Percentiles rank a stretch among this genome's conserved stretches.
Conservation (phyloP, 2,888 invertebrate genomes). For the Agonopterix alstromeriana region DNA sequence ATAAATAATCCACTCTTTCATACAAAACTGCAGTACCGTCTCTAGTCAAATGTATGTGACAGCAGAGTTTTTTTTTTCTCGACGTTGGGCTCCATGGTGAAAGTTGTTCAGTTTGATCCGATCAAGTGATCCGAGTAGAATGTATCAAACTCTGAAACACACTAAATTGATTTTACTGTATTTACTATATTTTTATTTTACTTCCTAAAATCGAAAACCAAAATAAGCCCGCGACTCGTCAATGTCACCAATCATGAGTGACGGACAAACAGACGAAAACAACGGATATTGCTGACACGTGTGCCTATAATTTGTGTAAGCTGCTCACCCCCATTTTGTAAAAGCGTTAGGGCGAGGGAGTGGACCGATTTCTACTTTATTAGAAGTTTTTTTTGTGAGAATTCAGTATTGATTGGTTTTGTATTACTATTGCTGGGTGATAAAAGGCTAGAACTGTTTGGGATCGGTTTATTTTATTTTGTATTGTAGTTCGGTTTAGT, state of each 20-base stretch:
- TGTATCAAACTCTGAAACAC: too few species aligned
- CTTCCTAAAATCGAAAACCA: background rate
- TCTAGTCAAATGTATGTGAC: too few species aligned
- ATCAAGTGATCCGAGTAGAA: too few species aligned
- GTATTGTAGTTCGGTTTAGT: too few species aligned
- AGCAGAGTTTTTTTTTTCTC: too few species aligned
- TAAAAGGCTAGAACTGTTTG: background rate
- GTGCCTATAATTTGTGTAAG: slow-evolving; percentile 28
- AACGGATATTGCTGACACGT: slow-evolving; percentile 46
- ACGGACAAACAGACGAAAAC: slow-evolving; percentile 42
- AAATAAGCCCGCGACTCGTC: slow-evolving; percentile 7
- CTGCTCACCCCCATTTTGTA: slow-evolving; percentile 15
- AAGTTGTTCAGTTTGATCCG: too few species aligned
- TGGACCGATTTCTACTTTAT: slow-evolving; percentile 8
- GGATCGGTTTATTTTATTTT: too few species aligned
- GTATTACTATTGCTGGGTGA: background rate
- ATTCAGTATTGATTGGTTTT: slow-evolving; percentile 20
- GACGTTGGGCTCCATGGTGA: too few species aligned
- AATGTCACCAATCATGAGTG: slow-evolving; percentile 26
- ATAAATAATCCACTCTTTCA: too few species aligned
- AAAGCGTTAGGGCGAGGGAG: slow-evolving; percentile 8
- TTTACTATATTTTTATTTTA: too few species aligned
- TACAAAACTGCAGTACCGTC: too few species aligned
- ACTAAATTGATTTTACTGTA: too few species aligned
- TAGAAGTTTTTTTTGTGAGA: slow-evolving; percentile 17